phyloP scores from a whole-genome alignment of 2,888 invertebrate species.

The Xanthia togata region DNA sequence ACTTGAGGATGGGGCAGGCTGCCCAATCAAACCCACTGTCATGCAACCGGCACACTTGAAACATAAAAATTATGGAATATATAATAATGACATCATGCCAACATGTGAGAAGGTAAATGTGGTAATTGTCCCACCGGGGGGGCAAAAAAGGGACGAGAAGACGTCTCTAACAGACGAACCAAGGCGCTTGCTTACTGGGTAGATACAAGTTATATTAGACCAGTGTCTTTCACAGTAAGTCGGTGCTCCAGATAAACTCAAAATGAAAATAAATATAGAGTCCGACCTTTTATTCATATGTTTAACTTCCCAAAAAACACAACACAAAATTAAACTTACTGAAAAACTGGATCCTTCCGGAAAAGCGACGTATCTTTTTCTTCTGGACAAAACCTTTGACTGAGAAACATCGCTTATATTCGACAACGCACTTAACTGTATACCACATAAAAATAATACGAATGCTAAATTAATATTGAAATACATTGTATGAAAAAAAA shows the following conservation, averaged over 20 bases:
- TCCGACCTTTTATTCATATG: no score
- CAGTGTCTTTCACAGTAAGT: no score
- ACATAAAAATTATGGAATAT: no score
- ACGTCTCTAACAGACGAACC: not conserved
- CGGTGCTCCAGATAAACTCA: no score
- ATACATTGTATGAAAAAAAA: conserved; percentile 52
- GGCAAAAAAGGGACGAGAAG: not conserved
- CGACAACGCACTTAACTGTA: conserved; percentile 62
- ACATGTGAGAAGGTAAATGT: no score
- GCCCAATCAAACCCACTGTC: conserved; percentile 88
- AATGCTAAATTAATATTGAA: conserved; percentile 47
- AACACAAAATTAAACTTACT: no score
- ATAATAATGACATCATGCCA: no score
- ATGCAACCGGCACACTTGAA: conserved; percentile 92
- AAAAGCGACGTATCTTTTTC: conserved; percentile 92
- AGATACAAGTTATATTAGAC: no score
- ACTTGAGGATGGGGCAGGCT: conserved; percentile 84
- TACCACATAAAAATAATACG: conserved; percentile 58
- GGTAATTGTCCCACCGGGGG: not conserved
- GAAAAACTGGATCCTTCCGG: conserved; percentile 93
- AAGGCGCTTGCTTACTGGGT: not conserved
- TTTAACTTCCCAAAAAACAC: no score
- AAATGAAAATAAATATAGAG: no score
- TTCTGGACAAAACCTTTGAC: conserved; percentile 88
- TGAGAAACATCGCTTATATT: conserved; percentile 45